Conservation (phyloP, 2,113 vertebrate species). For the Cyanistes caeruleus region DNA sequence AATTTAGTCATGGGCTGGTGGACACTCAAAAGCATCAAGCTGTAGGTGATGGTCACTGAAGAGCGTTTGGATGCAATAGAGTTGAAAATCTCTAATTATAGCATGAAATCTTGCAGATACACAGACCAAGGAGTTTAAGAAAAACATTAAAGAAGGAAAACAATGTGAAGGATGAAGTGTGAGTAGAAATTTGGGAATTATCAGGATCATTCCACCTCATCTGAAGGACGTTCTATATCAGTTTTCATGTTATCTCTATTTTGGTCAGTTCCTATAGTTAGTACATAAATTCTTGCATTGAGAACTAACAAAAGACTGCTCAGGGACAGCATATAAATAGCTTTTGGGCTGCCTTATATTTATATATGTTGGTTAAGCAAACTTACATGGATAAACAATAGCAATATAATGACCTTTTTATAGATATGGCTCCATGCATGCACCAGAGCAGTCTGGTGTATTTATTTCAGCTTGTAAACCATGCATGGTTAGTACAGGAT, state of each 20-base stretch:
- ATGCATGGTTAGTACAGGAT: background rate
- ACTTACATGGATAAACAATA: conserved; percentile 30
- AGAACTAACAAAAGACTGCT: background rate
- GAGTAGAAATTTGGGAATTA: background rate
- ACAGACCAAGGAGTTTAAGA: background rate
- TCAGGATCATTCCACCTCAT: background rate
- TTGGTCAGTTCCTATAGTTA: background rate
- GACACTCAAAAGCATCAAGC: conserved; percentile 10
- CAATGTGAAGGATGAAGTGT: background rate
- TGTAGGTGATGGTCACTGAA: background rate
- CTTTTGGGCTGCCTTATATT: background rate
- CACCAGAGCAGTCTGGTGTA: background rate
- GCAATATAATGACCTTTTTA: conserved; percentile 2
- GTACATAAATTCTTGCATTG: background rate
- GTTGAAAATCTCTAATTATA: background rate
- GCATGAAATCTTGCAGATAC: background rate
- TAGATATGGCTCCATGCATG: background rate
- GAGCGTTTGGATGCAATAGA: background rate
- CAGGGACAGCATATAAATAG: background rate
- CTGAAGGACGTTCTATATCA: background rate
- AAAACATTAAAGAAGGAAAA: conserved; percentile 8
- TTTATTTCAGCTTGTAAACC: conserved; percentile 49
- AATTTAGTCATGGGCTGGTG: background rate
- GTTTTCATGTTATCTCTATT: background rate
- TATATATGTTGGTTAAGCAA: background rate